Percentiles rank a stretch among this genome's conserved stretches.
Conservation (phyloP, 2,888 invertebrate genomes). For the Corbicula japonica region DNA sequence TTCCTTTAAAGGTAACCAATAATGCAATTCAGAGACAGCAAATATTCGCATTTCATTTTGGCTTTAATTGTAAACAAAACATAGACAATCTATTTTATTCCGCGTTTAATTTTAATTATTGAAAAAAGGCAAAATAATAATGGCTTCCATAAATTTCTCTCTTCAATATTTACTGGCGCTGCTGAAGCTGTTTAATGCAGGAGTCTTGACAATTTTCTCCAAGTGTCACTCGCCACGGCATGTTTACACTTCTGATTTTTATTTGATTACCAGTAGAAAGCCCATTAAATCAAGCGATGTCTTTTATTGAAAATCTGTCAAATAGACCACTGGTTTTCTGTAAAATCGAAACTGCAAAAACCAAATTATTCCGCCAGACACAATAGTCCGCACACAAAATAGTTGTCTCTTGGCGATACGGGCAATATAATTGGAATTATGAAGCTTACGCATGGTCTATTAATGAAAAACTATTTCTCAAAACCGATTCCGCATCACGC, state of each 20-base stretch:
- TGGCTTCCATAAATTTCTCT: no score
- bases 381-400: slow-evolving; percentile 32
- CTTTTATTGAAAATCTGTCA: slow-evolving; percentile 53
- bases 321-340: slow-evolving; percentile 46
- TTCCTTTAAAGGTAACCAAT: no score
- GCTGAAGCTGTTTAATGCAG: no score
- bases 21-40: no score
- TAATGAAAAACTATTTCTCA: slow-evolving; percentile 55
- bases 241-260: slow-evolving; percentile 24
- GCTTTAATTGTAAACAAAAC: no score
- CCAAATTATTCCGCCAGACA: slow-evolving; percentile 49
- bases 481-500: slow-evolving; percentile 52
- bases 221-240: slow-evolving; percentile 9
- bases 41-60: no score
- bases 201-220: no score
- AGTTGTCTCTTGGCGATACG: slow-evolving; percentile 64
- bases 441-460: slow-evolving; percentile 65
- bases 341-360: slow-evolving; percentile 26
- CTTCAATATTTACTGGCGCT: no score
- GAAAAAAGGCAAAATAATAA: no score
- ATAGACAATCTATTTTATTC: no score
- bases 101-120: no score
- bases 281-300: slow-evolving; percentile 53
- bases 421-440: slow-evolving; percentile 67
- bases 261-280: slow-evolving; percentile 16